phyloP scores from a whole-genome alignment of 2,888 invertebrate species.

The Andrena bicolor region DNA sequence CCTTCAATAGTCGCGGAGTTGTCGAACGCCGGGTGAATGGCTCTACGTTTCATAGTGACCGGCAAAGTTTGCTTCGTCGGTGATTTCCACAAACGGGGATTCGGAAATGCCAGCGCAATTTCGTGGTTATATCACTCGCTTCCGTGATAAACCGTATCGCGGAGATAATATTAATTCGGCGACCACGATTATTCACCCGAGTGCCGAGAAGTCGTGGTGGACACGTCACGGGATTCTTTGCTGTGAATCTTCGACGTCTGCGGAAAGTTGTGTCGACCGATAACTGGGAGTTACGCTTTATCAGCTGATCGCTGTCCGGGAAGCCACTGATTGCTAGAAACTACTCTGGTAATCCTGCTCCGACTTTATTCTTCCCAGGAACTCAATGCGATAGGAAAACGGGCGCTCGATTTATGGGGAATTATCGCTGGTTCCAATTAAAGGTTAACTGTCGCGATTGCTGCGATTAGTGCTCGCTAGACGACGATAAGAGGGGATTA shows the following conservation, averaged over 20 bases:
- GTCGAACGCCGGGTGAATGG: not conserved
- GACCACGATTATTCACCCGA: not conserved
- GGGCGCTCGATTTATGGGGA: not conserved
- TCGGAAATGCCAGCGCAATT: too few species aligned
- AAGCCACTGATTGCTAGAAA: conserved; percentile 17
- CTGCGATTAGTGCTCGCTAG: not conserved
- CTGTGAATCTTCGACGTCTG: conserved; percentile 16
- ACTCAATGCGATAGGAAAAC: not conserved
- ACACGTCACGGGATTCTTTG: not conserved
- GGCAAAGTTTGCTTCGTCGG: too few species aligned
- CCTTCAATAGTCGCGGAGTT: not conserved
- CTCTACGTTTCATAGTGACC: too few species aligned
- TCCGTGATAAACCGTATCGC: too few species aligned
- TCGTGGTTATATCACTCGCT: too few species aligned
- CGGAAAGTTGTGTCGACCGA: conserved; percentile 19
- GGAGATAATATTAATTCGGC: not conserved
- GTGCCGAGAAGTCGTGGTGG: not conserved
- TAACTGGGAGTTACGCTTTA: conserved; percentile 19
- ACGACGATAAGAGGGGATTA: not conserved
- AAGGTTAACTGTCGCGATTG: conserved; percentile 29
- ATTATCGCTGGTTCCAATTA: conserved; percentile 20
- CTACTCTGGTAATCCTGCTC: not conserved
- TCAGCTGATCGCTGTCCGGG: conserved; percentile 8
- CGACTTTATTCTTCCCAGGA: not conserved
- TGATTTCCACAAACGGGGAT: too few species aligned